Base-by-base conservation (phyloP, 2,888 invertebrate genomes). In the Zhengitettix transpicula region DNA sequence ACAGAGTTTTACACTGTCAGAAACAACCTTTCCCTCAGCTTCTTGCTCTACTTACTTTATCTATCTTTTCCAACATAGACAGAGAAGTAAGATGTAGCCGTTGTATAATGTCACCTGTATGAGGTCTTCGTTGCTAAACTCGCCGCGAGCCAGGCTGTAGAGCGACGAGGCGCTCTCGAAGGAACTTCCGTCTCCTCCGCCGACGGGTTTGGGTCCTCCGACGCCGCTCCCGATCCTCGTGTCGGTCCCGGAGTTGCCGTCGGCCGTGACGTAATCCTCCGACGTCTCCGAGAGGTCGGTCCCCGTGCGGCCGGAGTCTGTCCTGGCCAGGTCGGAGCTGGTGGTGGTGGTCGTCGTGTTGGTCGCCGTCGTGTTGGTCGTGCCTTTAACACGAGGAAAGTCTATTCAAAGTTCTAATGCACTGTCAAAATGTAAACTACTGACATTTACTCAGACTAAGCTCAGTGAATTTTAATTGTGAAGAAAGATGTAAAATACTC, bases 191-290 rank as follows among this genome's bases (percentile, higher is more conserved):
- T 87, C 88, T 58, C 56, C 67, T 58, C 61, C 65, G n/a, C 53
- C 53, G 9, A 12, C 53, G 15, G 53, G 53, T 12, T n/a, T n/a
- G 51, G 9, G 58, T 42, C 60, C 60, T 17, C 60, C 57, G n/a
- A 55, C 58, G 15, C 61, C 59, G 17, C 59, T 58, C 9, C 56
- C 55, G 11, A 57, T 55, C 9, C 65, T 66, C 8, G 66, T 67
- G 61, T 68, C 68, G 15, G 66, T 66, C 42, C 66, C 67, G 9
- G 69, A 69, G 61, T 68, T 44, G 57, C 69, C 70, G 40, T 84
- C 91, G 70, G 91, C 91, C 67, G 91, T 91, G 65, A 89, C 85
- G 72, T 91, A 91, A 73, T 91, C 91, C 72, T 91, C 90, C 55
- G 91, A 91, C 68, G 89, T 89, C 75, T 91, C 91, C n/a, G 89